Evolutionary conservation across 2,113 vertebrate species (phyloP).

Genomic region (Istiophorus platypterus): DNA sequence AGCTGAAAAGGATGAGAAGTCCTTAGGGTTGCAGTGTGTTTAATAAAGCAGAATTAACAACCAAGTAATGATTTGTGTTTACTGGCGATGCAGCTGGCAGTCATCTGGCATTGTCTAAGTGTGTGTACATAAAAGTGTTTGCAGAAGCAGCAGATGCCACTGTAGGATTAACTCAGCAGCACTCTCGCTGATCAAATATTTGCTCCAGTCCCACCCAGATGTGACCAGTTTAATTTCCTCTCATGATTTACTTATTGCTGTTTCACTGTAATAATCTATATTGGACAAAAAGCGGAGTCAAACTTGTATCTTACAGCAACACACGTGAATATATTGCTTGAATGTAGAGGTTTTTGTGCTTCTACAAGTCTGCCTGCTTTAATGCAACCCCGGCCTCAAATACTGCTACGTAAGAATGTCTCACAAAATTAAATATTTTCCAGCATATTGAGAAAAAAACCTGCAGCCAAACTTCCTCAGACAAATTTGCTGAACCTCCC

Average conservation of each 20-base stretch:
- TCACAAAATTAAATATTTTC: not conserved
- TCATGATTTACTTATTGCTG: not conserved
- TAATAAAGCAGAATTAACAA: constrained; percentile 7
- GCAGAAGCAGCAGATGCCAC: constrained; percentile 5
- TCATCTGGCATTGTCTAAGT: not conserved
- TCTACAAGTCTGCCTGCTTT: not conserved
- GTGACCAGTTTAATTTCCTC: constrained; percentile 4
- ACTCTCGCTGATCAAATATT: constrained; percentile 54
- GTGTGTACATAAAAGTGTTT: constrained; percentile 6
- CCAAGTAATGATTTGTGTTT: constrained; percentile 1
- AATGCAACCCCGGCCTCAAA: not conserved
- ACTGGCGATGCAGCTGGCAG: not conserved
- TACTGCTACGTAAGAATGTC: not conserved
- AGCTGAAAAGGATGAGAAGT: not conserved
- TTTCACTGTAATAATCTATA: not conserved
- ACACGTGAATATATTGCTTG: not conserved
- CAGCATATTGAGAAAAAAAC: not conserved
- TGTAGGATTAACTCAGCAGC: not conserved
- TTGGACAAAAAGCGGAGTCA: not conserved
- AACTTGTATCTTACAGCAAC: not conserved
- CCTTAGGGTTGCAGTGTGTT: not conserved
- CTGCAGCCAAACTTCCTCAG: not conserved
- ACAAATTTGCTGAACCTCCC: not conserved
- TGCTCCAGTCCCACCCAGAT: constrained; percentile 16
- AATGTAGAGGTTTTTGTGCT: not conserved